Evolutionary conservation across 2,113 vertebrate species (phyloP), one percentile per base, ranked within the genome.

Genomic region (Triplophysa dalaica): DNA sequence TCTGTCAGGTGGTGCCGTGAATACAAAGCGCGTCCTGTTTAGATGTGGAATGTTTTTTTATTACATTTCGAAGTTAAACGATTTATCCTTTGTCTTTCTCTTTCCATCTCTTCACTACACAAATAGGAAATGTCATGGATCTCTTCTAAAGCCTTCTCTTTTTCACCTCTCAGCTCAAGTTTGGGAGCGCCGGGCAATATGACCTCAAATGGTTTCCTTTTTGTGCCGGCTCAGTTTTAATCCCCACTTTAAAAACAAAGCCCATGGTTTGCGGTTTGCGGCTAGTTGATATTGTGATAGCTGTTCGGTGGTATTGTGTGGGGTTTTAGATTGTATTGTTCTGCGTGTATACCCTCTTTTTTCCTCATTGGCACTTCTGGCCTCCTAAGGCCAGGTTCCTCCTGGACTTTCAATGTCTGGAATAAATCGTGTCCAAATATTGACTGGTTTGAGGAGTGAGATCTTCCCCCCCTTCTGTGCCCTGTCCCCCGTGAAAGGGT

Each of bases 351-450:
- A 90, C 88, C 86, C 89, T 87, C 66, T 50, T 86, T 84, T 83
- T 69, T 83, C 83, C 88, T 85, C 86, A 79, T 84, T 72, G 85
- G 80, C 81, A 64, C 77, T 84, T 77, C 86, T 84, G 85, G 85
- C 85, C 89, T 87, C 89, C 86, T 24, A 86, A 85, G 21, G 90
- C 83, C 87, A 0, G 78, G 88, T 90, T 92, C 89, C 79, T 82
- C 90, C 91, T 66, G 84, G 83, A 86, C 89, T 86, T 80, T 79
- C 87, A 50, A 82, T 84, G 82, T 64, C 83, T n/a, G 11, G 68
- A 56, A 74, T 88, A 91, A 83, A 88, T 86, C 70, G 82, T 75
- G 87, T 90, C 88, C 89, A 92, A 91, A 93, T 92, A 93, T 92
- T 92, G 91, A 92, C 90, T 82, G 85, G 83, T 88, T 87, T 87